These are phyloP conservation scores for Tenebrio molitor DNA, from an alignment of 1,140 invertebrate genomes.

Conservation along the genomic window DNA sequence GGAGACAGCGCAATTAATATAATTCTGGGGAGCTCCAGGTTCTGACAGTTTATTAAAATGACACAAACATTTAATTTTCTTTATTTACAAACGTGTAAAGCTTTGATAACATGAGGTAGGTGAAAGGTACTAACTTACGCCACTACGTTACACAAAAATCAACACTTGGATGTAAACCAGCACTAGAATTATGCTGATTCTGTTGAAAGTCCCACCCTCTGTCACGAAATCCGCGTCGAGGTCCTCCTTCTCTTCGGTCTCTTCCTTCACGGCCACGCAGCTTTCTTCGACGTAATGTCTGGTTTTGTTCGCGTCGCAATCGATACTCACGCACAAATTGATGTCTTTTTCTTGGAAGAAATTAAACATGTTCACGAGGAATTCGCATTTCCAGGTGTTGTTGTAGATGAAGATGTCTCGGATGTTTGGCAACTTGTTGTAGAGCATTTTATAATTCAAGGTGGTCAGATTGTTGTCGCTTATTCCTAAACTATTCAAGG, in stretches of 20 bases:
- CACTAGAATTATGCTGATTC: conserved; percentile 6
- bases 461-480: conserved; percentile 57
- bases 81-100: conserved; percentile 34
- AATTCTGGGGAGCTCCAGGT: conserved; percentile 5
- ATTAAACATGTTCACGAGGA: conserved; percentile 58
- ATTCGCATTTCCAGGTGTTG: conserved; percentile 60
- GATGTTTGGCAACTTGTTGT: conserved; percentile 60
- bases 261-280: conserved; percentile 46
- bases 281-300: conserved; percentile 50
- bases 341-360: conserved; percentile 57
- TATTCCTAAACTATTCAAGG: conserved; percentile 57
- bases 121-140: conserved; percentile 2
- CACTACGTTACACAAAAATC: not conserved
- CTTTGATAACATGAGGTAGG: conserved; percentile 26
- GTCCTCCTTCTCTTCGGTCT: conserved; percentile 31
- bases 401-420: conserved; percentile 58
- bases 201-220: conserved; percentile 26
- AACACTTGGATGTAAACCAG: not conserved
- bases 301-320: conserved; percentile 56
- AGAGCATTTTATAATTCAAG: conserved; percentile 57
- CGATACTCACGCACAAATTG: conserved; percentile 53
- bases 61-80: conserved; percentile 42
- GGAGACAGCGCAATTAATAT: not conserved
- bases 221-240: conserved; percentile 54
- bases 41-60: conserved; percentile 28